phyloP scores from a whole-genome alignment of 1,140 invertebrate species.

The Caerostris extrusa region DNA sequence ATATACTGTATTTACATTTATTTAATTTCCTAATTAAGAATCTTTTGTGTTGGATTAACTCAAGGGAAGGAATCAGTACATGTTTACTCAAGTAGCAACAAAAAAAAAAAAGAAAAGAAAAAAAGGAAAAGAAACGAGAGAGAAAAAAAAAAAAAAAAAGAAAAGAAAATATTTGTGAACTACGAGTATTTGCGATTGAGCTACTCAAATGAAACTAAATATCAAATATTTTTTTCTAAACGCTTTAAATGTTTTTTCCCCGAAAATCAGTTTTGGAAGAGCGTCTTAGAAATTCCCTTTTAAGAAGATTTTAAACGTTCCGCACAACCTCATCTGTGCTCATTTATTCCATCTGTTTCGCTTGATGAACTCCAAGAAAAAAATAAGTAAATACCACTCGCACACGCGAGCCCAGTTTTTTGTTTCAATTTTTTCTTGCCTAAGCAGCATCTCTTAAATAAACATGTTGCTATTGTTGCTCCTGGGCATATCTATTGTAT shows the following conservation, averaged over 20 bases:
- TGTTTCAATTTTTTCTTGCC: background rate
- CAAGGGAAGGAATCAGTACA: background rate
- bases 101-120: background rate
- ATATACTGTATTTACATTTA: too few relatives aligned
- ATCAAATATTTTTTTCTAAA: background rate
- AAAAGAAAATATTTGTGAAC: background rate
- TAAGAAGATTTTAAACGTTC: background rate
- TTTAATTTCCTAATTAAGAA: too few relatives aligned
- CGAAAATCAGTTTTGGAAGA: background rate
- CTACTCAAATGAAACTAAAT: background rate
- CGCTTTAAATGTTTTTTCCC: background rate
- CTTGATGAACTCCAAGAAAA: background rate
- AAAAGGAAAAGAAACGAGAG: too few relatives aligned
- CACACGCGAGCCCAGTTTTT: background rate
- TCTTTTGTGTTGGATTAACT: too few relatives aligned
- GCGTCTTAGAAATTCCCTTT: background rate
- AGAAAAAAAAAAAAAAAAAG: background rate
- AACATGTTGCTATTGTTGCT: background rate
- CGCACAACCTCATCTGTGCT: background rate
- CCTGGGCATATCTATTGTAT: background rate
- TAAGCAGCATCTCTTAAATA: background rate
- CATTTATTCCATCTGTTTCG: background rate
- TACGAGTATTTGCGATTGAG: background rate
- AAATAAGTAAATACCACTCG: background rate
- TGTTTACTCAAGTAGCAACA: background rate